Evolutionary conservation across 2,113 vertebrate genomes (phyloP), one percentile per base, ranked within the genome.

Genomic region (Henicopernis longicauda): DNA sequence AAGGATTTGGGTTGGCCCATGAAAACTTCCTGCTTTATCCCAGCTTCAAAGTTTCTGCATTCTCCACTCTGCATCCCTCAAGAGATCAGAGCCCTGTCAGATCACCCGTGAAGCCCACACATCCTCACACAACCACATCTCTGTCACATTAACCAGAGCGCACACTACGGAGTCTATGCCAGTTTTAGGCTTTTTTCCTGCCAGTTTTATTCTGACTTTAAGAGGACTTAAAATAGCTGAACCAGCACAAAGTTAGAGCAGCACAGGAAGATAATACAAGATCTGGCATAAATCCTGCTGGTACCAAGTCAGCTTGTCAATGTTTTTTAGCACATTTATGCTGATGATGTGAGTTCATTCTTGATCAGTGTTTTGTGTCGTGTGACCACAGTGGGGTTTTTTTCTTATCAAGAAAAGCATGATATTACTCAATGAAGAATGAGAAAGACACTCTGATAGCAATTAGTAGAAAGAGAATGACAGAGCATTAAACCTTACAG

Each of bases 101-200:
- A 54, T 63, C 25, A 50, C 31, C 47, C 0, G 0, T 42, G 57
- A 71, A 38, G 26, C 29, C 22, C 52, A 70, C 49, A 14, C 31
- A 20, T 19, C 45, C 17, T 40, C 77, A 71, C 13, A 31, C 62
- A n/a, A 20, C 31, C 36, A 13, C 47, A 21, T 9, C 62, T 81
- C 83, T 49, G 31, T n/a, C 67, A 38, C 5, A 59, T 40, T 50
- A 45, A 92, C 20, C 72, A 66, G 27, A 65, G 27, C 21, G 16
- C 36, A 15, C 14, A 10, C 42, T 45, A 10, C 0, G 1, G 54
- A 67, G 5, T 27, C 26, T 82, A 34, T 38, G 45, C 40, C 55
- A 66, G 27, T 23, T 83, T 86, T 21, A n/a, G 52, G 42, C 16
- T 21, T 81, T 62, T 86, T 81, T 86, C 40, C 32, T 82, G 29